Percentiles rank a stretch among this genome's conserved stretches.
These are phyloP conservation scores for Columba janthina DNA, from an alignment of 2,113 vertebrate species.

Conservation along the genomic window DNA sequence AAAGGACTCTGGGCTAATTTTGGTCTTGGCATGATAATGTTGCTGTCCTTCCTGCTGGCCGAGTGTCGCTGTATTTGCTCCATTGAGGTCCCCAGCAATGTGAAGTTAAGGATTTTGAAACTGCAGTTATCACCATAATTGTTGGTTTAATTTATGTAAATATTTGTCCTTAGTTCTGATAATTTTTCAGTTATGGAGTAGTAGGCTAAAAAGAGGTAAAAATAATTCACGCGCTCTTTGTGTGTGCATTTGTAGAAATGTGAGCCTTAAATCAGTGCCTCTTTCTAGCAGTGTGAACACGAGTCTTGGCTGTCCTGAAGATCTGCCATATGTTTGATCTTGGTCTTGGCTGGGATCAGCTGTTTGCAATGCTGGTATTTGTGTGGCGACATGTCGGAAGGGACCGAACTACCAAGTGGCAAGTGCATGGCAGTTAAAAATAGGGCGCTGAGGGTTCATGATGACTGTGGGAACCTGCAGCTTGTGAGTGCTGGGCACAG, in stretches of 20 bases:
- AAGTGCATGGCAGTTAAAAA: neutral
- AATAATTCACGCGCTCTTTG: neutral
- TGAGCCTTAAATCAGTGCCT: neutral
- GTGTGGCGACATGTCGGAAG: fast-evolving
- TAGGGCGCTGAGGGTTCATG: neutral
- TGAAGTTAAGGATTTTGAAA: neutral
- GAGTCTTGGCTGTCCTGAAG: neutral
- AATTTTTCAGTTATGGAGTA: neutral
- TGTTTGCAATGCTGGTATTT: fast-evolving
- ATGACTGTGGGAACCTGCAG: neutral
- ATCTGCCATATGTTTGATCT: neutral
- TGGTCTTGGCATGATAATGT: neutral
- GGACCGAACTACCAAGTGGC: neutral
- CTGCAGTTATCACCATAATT: neutral
- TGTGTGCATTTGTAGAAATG: neutral
- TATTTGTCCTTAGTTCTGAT: neutral
- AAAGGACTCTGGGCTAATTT: neutral
- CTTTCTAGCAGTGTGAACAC: neutral
- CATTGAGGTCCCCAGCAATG: neutral
- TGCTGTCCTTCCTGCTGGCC: neutral
- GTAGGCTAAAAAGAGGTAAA: neutral
- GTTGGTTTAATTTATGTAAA: constrained; percentile 12
- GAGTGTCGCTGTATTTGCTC: neutral
- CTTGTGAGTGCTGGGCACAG: neutral
- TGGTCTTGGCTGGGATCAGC: neutral